Base-by-base conservation (phyloP, 2,888 invertebrate genomes). In the Plusia festucae region DNA sequence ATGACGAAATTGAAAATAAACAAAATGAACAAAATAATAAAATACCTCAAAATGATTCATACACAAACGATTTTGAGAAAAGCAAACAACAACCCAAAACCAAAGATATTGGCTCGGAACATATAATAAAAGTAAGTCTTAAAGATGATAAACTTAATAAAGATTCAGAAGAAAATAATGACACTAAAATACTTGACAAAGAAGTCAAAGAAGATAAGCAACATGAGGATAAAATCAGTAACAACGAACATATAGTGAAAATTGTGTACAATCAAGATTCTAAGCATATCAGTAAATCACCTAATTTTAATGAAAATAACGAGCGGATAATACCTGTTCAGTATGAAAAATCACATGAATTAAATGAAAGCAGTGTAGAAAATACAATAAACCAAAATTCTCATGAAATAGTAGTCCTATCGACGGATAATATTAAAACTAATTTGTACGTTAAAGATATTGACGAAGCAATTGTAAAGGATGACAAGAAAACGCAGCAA, bases 371-470 rank as follows among this genome's bases (percentile, higher is more conserved):
- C 56, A 18, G 52, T 1, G 6, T 56, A 20, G 60, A 69, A 53
- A 67, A 52, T 56, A 44, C 60, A 53, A 55, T 65, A 40, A 67
- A 15, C 32, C 64, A 68, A 64, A 76, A 65, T 52, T 60, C 70
- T 27, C 90, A 94, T 77, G 95, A 94, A 88, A 93, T 95, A 63
- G 74, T 93, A 20, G 86, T 94, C 68, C 79, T 92, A 56, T 91
- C 92, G 6, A 94, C 92, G 8, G 92, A 94, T 66, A 82, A 92
- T 65, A 90, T 95, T 55, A 87, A 89, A 84, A 92, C 93, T 4
- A 85, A 91, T 83, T 85, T 95, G 62, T 91, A 88, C 76, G 94
- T 95, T 0, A 94, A 94, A 85, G 91, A 92, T 65, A 65, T 92
- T 34, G 81, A 86, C 64, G 81, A 86, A 34, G 15, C 18, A 18